Conservation (phyloP, 2,113 vertebrate genomes). For the Paedocypris sp. region DNA sequence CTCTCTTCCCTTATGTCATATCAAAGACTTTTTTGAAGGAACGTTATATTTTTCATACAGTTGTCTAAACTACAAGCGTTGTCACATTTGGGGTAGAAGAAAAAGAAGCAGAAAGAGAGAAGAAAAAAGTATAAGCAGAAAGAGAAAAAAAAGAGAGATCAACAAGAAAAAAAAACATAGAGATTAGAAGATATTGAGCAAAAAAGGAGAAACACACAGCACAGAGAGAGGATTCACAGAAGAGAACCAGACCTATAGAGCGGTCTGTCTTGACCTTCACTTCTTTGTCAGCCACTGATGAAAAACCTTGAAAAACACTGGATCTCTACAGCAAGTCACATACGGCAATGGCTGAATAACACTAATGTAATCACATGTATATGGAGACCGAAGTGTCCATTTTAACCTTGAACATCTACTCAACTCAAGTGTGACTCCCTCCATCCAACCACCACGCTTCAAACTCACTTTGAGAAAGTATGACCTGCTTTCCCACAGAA, state of each 20-base stretch:
- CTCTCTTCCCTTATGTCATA: slow-evolving; percentile 10
- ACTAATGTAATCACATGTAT: too few relatives aligned
- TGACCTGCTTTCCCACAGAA: not conserved
- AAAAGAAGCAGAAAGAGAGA: not conserved
- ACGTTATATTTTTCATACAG: slow-evolving; percentile 29
- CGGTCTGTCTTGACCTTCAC: too few relatives aligned
- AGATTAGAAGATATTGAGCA: too few relatives aligned
- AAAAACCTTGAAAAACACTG: too few relatives aligned
- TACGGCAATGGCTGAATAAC: too few relatives aligned
- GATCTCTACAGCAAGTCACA: too few relatives aligned
- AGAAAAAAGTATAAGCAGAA: not conserved
- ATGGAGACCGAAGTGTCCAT: too few relatives aligned
- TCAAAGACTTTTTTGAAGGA: slow-evolving; percentile 10
- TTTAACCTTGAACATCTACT: not conserved
- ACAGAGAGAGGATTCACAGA: too few relatives aligned
- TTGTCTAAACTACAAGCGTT: slow-evolving; percentile 21
- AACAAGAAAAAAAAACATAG: not conserved
- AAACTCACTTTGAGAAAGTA: not conserved
- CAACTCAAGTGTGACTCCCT: not conserved
- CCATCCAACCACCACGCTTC: not conserved
- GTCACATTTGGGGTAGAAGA: not conserved
- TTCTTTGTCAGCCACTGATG: too few relatives aligned
- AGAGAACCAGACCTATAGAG: too few relatives aligned
- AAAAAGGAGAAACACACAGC: too few relatives aligned
- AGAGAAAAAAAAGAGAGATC: slow-evolving; percentile 9